These are phyloP conservation scores for Sylvilagus floridanus DNA, from an alignment of 2,797 vertebrate species.

Conservation along the genomic window DNA sequence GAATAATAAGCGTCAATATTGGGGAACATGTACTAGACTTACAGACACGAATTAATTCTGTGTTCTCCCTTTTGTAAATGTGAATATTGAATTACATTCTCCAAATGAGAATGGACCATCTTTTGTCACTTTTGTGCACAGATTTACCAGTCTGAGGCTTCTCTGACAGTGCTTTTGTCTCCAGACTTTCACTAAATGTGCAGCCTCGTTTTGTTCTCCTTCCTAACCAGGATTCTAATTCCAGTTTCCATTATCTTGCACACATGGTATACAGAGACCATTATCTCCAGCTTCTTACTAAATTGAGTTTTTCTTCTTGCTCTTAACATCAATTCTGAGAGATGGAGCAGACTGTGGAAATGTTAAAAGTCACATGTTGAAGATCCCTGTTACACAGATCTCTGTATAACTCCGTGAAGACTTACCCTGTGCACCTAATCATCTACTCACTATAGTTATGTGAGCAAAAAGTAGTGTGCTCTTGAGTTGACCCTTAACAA, in stretches of 20 bases:
- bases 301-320: not conserved
- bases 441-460: not conserved
- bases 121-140: not conserved
- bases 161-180: not conserved
- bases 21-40: not conserved
- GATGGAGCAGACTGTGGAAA: not conserved
- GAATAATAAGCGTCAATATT: not conserved
- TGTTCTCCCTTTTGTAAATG: not conserved
- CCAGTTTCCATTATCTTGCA: not conserved
- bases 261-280: not conserved
- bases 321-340: not conserved
- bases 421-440: not conserved
- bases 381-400: not conserved
- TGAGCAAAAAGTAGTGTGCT: not conserved
- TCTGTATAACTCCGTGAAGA: not conserved
- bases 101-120: not conserved
- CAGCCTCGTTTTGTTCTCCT: not conserved
- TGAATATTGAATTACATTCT: not conserved
- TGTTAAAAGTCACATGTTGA: no score
- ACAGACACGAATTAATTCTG: not conserved
- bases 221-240: not conserved
- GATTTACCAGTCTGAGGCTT: not conserved
- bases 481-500: not conserved
- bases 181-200: accelerated
- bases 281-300: not conserved